Percentiles rank a stretch among this genome's conserved stretches.
Conservation (phyloP, 2,797 vertebrate species). For the Pangasius macronema region DNA sequence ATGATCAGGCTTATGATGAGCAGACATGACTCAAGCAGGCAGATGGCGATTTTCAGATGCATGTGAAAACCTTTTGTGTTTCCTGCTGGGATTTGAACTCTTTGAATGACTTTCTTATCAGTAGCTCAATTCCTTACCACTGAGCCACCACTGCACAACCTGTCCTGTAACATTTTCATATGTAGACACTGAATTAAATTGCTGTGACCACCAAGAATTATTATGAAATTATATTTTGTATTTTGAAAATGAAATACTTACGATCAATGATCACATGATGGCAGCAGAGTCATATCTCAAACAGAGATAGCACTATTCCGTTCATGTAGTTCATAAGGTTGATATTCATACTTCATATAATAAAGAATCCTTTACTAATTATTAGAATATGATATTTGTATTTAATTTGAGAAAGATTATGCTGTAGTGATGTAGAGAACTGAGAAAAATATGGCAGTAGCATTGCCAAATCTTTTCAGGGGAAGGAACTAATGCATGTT, state of each 20-base stretch:
- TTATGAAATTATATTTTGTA: neutral
- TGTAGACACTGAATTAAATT: neutral
- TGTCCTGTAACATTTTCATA: neutral
- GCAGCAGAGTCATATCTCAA: slow-evolving; percentile 27
- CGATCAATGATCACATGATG: slow-evolving; percentile 18
- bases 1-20: slow-evolving; percentile 8
- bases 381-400: neutral
- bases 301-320: neutral
- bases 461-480: neutral
- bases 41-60: slow-evolving; percentile 22
- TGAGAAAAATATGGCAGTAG: neutral
- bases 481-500: neutral
- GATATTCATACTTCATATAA: neutral
- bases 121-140: neutral
- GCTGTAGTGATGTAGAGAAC: neutral
- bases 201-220: neutral
- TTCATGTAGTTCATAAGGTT: neutral
- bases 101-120: neutral
- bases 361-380: neutral
- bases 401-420: neutral
- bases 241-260: neutral
- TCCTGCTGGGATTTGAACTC: neutral
- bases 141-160: neutral
- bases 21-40: slow-evolving; percentile 24
- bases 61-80: neutral